phyloP scores from a whole-genome alignment of 2,113 vertebrate species.

The Phasianus colchicus region DNA sequence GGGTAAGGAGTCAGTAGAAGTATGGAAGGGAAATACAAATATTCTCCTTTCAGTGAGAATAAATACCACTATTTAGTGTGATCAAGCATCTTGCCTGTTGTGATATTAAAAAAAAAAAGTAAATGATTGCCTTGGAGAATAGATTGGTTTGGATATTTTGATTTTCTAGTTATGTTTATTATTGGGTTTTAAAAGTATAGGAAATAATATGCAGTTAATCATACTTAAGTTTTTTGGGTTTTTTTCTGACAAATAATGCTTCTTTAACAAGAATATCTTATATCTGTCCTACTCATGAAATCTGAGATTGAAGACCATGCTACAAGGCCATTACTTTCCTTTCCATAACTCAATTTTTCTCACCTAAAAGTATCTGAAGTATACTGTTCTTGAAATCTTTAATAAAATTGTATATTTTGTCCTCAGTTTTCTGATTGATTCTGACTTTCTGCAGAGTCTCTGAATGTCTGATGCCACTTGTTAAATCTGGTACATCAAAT shows the following conservation, averaged over 20 bases:
- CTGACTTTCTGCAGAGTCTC: not conserved
- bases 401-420: not conserved
- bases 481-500: not conserved
- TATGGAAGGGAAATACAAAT: not conserved
- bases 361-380: not conserved
- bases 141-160: not conserved
- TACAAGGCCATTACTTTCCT: not conserved
- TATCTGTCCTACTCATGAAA: not conserved
- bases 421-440: not conserved
- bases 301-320: not conserved
- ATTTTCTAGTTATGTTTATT: not conserved
- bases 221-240: not conserved
- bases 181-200: not conserved
- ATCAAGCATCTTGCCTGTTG: not conserved
- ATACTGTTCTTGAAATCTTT: not conserved
- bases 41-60: not conserved
- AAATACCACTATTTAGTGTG: not conserved
- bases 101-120: not conserved
- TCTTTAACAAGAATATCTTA: not conserved
- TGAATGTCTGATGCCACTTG: not conserved
- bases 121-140: no score
- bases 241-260: not conserved
- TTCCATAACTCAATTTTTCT: not conserved
- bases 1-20: not conserved
- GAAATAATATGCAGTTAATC: not conserved